Evolutionary conservation across 1,140 invertebrate genomes (phyloP), one percentile per base, ranked within the genome.

Genomic region (Neodiprion virginianus): DNA sequence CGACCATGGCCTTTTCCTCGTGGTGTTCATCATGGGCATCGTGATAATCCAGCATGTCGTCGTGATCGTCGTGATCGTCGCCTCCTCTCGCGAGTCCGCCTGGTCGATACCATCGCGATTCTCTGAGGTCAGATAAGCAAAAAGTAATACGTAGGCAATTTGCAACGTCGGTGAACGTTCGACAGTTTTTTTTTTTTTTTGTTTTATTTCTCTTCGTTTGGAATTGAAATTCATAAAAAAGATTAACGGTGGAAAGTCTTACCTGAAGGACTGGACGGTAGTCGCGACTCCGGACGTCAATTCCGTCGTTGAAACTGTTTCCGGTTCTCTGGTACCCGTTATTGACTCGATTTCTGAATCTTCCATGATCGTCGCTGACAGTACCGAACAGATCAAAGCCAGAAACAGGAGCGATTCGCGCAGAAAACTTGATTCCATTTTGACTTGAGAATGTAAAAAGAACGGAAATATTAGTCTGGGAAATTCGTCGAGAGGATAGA

Each of bases 1-100:
- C 75, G 71, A 76, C 71, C 75, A 89, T 83, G 66, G 84, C 84
- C 75, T 88, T 87, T 65, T 83, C 77, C 71, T 84, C 69, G 70
- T 78, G 72, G 28, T 80, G 67, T 7, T 79, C 73, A 14, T 78
- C 74, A 14, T 82, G 75, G 47, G 86, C 79, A 67, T 77, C 74
- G 67, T 69, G 67, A 61, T 12, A 11, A 69, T 83, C 72, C 8
- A 76, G 68, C 17, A 72, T 23, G 3, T 78, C 72, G 4, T 78
- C 77, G 10, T 79, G 72, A n/a, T 83, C 75, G 17, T 83, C 75
- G 1, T 83, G 67, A 40, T 79, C 17, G 48, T 76, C 75, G 67
- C 75, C 70, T 47, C 48, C 21, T 71, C 70, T 71, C 0, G 78
- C 78, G n/a, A 82, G 75, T 14, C 81, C 78, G 67, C 74, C 80